These are phyloP conservation scores for Siniperca undulata DNA, from an alignment of 2,797 vertebrate genomes.

Conservation along the genomic window DNA sequence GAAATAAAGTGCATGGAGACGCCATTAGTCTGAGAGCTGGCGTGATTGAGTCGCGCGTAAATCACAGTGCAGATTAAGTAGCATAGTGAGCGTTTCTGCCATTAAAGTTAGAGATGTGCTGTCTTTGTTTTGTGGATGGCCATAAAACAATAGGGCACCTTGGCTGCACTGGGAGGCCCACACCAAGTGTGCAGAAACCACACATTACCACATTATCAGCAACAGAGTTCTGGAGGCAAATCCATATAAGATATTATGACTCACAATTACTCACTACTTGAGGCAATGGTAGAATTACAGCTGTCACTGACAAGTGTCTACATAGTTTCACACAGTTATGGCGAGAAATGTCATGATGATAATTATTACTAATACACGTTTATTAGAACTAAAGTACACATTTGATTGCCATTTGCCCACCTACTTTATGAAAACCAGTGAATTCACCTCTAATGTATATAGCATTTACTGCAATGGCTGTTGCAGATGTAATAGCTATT, in stretches of 20 bases:
- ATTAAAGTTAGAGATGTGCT: conserved; percentile 58
- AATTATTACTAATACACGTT: conserved; percentile 53
- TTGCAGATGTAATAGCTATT: conserved; percentile 8
- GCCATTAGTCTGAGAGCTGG: conserved; percentile 66
- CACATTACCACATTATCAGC: conserved; percentile 48
- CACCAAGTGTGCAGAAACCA: conserved; percentile 14
- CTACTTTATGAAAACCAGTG: conserved; percentile 31
- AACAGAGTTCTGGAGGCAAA: conserved; percentile 40
- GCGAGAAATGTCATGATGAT: conserved; percentile 2
- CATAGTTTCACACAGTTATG: conserved; percentile 15
- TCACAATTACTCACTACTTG: conserved; percentile 26
- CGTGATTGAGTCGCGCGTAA: conserved; percentile 60
- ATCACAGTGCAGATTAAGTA: conserved; percentile 69
- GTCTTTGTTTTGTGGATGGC: conserved; percentile 65
- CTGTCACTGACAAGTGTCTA: conserved; percentile 28
- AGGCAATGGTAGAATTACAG: conserved; percentile 39
- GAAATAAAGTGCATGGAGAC: conserved; percentile 66
- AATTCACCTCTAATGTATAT: conserved; percentile 41
- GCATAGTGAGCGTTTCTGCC: conserved; percentile 43
- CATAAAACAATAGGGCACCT: conserved; percentile 69
- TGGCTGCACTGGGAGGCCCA: conserved; percentile 38
- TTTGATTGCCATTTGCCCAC: conserved; percentile 42
- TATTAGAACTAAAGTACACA: conserved; percentile 28
- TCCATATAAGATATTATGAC: conserved; percentile 32
- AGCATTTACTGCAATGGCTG: conserved; percentile 26